phyloP scores from a whole-genome alignment of 2,888 invertebrate genomes.

The Lingula anatina region DNA sequence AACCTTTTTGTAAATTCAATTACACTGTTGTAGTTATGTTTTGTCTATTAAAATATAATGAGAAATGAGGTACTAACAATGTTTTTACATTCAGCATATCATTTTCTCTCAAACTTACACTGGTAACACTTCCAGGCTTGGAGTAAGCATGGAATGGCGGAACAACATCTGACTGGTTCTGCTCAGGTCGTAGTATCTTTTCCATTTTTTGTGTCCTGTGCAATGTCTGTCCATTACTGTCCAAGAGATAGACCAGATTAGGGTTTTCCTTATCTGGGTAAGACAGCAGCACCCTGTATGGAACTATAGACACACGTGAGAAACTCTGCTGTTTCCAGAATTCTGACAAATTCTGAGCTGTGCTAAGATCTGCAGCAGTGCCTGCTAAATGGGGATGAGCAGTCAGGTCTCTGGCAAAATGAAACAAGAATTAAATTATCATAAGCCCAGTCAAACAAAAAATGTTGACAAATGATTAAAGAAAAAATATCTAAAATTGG shows the following conservation, averaged over 20 bases:
- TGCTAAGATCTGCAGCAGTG: slow-evolving; percentile 18
- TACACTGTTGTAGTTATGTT: too few relatives aligned
- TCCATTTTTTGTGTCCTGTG: slow-evolving; percentile 25
- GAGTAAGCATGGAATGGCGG: slow-evolving; percentile 44
- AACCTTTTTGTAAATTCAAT: too few relatives aligned
- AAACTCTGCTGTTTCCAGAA: slow-evolving; percentile 21
- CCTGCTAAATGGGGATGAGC: slow-evolving; percentile 29
- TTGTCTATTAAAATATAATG: too few relatives aligned
- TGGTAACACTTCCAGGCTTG: slow-evolving; percentile 22
- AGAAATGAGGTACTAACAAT: too few relatives aligned
- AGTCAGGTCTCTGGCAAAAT: slow-evolving; percentile 14
- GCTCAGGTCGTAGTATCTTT: slow-evolving; percentile 25
- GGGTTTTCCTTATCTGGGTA: slow-evolving; percentile 17
- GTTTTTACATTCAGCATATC: too few relatives aligned
- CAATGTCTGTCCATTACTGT: slow-evolving; percentile 12
- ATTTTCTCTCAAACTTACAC: too few relatives aligned
- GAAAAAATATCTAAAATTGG: too few relatives aligned
- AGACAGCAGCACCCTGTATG: slow-evolving; percentile 30
- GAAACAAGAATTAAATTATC: neutral
- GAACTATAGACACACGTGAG: slow-evolving; percentile 16
- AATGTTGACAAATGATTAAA: too few relatives aligned
- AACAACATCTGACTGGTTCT: slow-evolving; percentile 31
- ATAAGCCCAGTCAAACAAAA: too few relatives aligned
- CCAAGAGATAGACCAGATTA: slow-evolving; percentile 13
- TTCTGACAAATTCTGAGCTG: slow-evolving; percentile 18